Base-by-base conservation (phyloP, 2,888 invertebrate genomes). In the Stenoptilia bipunctidactyla region DNA sequence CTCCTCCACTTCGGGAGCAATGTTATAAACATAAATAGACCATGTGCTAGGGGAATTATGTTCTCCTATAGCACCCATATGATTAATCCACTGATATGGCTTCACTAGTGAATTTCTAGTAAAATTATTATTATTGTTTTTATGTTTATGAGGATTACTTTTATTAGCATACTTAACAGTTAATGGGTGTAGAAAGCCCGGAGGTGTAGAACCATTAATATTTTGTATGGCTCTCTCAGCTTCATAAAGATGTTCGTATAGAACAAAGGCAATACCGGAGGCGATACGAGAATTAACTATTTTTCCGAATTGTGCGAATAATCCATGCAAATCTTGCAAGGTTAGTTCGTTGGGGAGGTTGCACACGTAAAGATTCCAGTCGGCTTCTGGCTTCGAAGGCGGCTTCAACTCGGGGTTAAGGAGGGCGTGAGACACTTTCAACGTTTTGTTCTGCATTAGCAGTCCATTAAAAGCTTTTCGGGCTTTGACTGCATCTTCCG, bases 111-210 rank as follows among this genome's bases (percentile, higher is more conserved):
- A 61, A 56, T 65, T 80, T 61, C 80, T 83, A 50, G 73, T 55
- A 66, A 74, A 79, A 59, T 79, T 79, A 61, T 79, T 77, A 53
- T 82, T 82, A 67, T 76, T 79, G 61, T 73, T 77, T 72, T 79
- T 80, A 72, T 76, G 66, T 66, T 79, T 83, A 63, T 79, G 57
- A 61, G 83, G 83, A 60, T 84, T 84, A 72, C 84, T 80, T 70
- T 85, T 85, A 75, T 85, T 85, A 59, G 85, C 85, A 64, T 82
- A 85, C 80, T 85, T 85, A 73, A 85, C 85, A 64, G 84, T 85
- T 66, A 85, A 65, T 42, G 85, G 85, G 58, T 84, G 83, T 67
- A 84, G 52, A 71, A 85, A 85, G 51, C 84, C 84, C 45, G 84
- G 82, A 30, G 85, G 85, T 46, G 80, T 82, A 45, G 75, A 61